Base-by-base conservation (phyloP, 2,797 vertebrate genomes). In the Lophius americanus region DNA sequence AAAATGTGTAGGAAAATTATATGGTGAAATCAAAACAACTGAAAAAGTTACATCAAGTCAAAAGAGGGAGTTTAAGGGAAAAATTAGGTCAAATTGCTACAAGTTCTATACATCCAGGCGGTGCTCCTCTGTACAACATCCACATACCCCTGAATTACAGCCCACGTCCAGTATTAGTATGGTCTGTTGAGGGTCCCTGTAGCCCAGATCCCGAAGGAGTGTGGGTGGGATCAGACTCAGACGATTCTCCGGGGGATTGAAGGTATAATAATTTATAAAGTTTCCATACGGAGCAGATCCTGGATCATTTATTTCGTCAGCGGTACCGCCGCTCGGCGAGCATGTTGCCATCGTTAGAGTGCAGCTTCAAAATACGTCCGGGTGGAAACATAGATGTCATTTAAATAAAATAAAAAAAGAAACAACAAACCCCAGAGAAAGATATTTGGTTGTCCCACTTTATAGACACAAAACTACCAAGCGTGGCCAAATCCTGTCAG, bases 101-200 rank as follows among this genome's bases (percentile, higher is more conserved):
- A 23, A 23, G 23, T n/a, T n/a, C n/a, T 23, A 23, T 23, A 23
- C 23, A 23, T 23, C 23, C 23, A 23, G 23, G 2, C 23, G 23
- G 23, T 23, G 23, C 23, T 23, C 23, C 23, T 1, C 7, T 32
- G 12, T 42, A 3, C 7, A 10, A 0, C 7, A 51, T 6, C 10
- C 14, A 80, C 94, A 83, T 79, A 98, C 97, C 93, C 97, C 97
- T 0, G 95, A 95, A 69, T 98, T 98, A 76, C 97, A 98, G 0
- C 97, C 97, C 56, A 97, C 95, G 42, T 98, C 97, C 68, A 98
- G 91, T 47, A 95, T 85, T 75, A 96, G 82, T 0, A 94, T 89
- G 2, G 64, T 56, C 39, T 65, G 48, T 0, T 64, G 55, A 23
- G 53, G 68, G 68, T 76, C 64, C 35, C 78, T 37, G 77, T 44